Conservation (phyloP, 2,113 vertebrate genomes). For the Notechis scutatus region DNA sequence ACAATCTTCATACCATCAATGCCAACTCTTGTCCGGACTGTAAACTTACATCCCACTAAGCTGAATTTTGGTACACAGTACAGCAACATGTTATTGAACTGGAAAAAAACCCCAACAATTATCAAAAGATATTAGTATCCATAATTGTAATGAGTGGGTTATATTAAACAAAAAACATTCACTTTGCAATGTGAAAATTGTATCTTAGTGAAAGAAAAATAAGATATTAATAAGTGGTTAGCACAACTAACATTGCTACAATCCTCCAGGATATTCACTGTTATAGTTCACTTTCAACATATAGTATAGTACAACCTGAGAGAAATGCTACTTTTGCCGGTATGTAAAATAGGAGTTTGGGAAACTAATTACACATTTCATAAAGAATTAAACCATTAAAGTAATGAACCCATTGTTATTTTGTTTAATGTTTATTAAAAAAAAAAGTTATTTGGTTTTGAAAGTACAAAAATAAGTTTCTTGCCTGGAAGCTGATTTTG, state of each 20-base stretch:
- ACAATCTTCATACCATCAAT: constrained; percentile 93
- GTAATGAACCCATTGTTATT: not conserved
- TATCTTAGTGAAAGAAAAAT: not conserved
- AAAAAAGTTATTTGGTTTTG: not conserved
- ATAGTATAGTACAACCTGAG: not conserved
- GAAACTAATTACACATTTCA: not conserved
- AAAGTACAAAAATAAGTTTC: not conserved
- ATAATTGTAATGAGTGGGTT: not conserved
- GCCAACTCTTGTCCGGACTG: constrained; percentile 87
- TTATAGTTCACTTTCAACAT: not conserved
- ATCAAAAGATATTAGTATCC: not conserved
- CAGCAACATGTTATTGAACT: constrained; percentile 98
- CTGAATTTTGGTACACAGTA: constrained; percentile 98
- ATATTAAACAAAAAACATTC: not conserved
- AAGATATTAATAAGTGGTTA: not conserved
- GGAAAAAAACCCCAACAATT: not conserved
- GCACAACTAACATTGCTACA: not conserved
- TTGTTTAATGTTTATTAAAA: not conserved
- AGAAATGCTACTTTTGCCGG: not conserved
- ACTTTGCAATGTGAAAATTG: not conserved
- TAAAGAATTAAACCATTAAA: not conserved
- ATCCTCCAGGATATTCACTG: not conserved
- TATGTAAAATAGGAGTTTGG: not conserved
- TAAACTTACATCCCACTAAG: constrained; percentile 89
- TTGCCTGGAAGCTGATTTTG: not conserved